A percentile compares a stretch with the other conserved stretches of the same genome.
Evolutionary conservation across 2,888 invertebrate species (phyloP).

Genomic region (Cistogaster globosa): DNA sequence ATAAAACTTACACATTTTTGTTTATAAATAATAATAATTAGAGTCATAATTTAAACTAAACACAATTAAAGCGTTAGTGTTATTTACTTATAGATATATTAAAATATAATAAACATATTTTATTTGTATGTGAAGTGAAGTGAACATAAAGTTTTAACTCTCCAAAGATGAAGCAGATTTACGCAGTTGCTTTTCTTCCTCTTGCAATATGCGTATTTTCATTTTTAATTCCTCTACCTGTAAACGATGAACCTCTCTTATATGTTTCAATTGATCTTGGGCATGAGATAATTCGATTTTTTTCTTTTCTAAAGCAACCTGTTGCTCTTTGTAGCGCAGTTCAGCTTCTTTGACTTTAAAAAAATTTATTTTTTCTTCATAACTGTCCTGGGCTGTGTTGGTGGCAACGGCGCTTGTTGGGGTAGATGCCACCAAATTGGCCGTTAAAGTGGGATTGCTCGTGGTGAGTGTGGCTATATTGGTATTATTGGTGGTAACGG

Average conservation of each 20-base stretch:
- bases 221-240: constrained; percentile 80
- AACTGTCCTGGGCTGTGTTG: constrained; percentile 69
- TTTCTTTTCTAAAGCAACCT: constrained; percentile 80
- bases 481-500: constrained; percentile 47
- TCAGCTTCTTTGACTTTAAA: constrained; percentile 82
- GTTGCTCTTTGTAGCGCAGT: constrained; percentile 80
- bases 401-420: constrained; percentile 2
- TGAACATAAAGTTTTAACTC: constrained; percentile 70
- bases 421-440: constrained; percentile 31
- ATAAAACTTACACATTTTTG: too few relatives aligned
- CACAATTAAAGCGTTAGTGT: too few relatives aligned
- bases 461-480: constrained; percentile 52
- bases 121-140: too few relatives aligned
- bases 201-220: constrained; percentile 81
- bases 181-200: constrained; percentile 79
- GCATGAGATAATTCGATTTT: constrained; percentile 80
- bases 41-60: too few relatives aligned
- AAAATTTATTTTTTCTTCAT: constrained; percentile 80
- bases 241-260: constrained; percentile 80
- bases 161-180: constrained; percentile 73
- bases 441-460: constrained; percentile 58
- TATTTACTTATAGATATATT: too few relatives aligned
- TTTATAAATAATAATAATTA: too few relatives aligned
- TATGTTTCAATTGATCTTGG: constrained; percentile 80
- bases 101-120: too few relatives aligned